A percentile compares a stretch with the other conserved stretches of the same genome.
Evolutionary conservation across 92 coral and sea anemone genomes (phyloP).

Genomic region (Bergia sp.): DNA sequence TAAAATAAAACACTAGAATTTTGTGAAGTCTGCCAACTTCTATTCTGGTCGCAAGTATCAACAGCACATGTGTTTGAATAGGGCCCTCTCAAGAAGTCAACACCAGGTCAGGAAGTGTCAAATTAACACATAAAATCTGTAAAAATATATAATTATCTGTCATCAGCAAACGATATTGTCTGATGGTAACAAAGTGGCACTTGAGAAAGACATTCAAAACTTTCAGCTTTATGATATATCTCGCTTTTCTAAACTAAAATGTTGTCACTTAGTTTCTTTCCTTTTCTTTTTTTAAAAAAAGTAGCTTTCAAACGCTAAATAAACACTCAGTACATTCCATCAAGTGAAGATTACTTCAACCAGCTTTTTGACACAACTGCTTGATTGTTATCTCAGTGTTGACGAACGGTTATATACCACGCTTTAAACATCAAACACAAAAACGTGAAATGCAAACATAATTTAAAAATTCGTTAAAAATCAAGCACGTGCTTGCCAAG

Average conservation of each 20-base stretch:
- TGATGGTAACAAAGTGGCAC: background rate
- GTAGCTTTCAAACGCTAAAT: background rate
- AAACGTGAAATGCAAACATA: background rate
- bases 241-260: background rate
- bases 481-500: background rate
- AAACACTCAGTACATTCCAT: background rate
- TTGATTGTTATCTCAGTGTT: background rate
- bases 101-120: conserved; percentile 40
- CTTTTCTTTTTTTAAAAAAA: background rate
- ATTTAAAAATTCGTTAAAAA: too few species aligned
- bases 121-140: conserved; percentile 44
- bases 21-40: background rate
- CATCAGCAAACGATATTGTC: conserved; percentile 37
- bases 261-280: too few species aligned
- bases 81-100: conserved; percentile 13
- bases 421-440: background rate
- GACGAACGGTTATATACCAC: background rate
- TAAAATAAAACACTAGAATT: background rate
- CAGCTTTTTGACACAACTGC: background rate
- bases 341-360: background rate
- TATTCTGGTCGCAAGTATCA: background rate
- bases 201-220: conserved; percentile 12
- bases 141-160: conserved; percentile 34
- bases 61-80: background rate
- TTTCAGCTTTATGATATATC: background rate